Evolutionary conservation across 2,113 vertebrate genomes (phyloP), one percentile per base, ranked within the genome.

Genomic region (Anthoscopus minutus): DNA sequence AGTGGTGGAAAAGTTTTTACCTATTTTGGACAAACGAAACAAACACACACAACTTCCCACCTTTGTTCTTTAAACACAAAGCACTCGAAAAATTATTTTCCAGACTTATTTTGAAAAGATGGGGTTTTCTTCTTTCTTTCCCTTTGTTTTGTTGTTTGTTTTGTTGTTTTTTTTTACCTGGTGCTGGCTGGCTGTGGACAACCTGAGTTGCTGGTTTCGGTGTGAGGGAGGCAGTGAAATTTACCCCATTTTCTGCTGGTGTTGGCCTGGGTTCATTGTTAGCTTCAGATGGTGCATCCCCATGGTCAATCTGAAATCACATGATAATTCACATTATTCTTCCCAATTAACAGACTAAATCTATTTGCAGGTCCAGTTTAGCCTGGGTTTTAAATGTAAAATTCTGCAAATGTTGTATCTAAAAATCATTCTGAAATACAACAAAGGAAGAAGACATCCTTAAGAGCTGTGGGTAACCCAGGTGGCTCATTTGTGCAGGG

Each of bases 221-320:
- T 27, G 98, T 94, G 50, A 99, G 97, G 27, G 98, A 97, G 50
- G 99, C 97, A 23, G 98, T 98, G 92, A 97, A 98, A 94, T 97
- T 99, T 83, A 99, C 97, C 44, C 99, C 99, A 27, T 99, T 99
- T 97, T 99, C 99, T 67, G 99, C 98, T 37, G 99, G 99, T 60
- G 98, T 77, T 12, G 98, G 96, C 62, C 97, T 98, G 45, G 98
- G 97, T 81, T 99, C 99, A 93, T 78, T 98, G 30, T 98, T 98
- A 13, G 98, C 97, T 78, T 99, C 99, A 2, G 98, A 97, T 0
- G 98, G 98, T 11, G 93, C 95, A 74, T 99, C 99, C n/a, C 98
- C 97, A 9, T 98, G 98, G 71, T 99, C 99, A 86, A 98, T 94
- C 99, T 99, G 96, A 76, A 92, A 96, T 85, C 15, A 94, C 2